A percentile compares a stretch with the other conserved stretches of the same genome.
Conservation (phyloP, 2,888 invertebrate species). For the Papilio elwesi region DNA sequence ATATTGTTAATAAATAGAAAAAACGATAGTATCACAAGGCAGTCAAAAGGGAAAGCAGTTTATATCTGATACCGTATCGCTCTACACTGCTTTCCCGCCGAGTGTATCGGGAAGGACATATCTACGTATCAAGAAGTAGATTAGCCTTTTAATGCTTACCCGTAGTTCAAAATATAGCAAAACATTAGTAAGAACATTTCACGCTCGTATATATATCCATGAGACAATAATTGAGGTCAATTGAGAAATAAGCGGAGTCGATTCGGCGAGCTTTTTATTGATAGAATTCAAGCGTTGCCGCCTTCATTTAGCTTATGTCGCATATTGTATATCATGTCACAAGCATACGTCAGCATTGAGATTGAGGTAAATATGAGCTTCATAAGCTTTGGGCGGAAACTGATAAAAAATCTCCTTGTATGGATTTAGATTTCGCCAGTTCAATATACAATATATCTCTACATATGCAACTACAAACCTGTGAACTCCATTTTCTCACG, state of each 20-base stretch:
- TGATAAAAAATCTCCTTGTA: conserved; percentile 2
- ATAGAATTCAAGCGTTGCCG: conserved; percentile 26
- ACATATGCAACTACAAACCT: background rate
- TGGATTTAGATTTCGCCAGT: background rate
- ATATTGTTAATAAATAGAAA: too few species aligned
- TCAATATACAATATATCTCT: background rate
- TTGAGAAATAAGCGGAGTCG: conserved; percentile 30
- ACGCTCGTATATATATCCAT: conserved; percentile 17
- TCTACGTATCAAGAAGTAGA: background rate
- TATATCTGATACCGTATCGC: too few species aligned
- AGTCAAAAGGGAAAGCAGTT: too few species aligned
- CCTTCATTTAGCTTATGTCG: conserved; percentile 4
- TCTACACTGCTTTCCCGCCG: too few species aligned
- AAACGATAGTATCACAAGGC: too few species aligned
- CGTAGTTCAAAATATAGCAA: background rate
- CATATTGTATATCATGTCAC: background rate
- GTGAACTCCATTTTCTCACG: conserved; percentile 1
- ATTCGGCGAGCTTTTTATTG: conserved; percentile 32
- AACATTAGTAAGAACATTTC: background rate
- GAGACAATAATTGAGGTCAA: conserved; percentile 37
- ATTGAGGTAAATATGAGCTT: too few species aligned
- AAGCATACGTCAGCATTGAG: background rate
- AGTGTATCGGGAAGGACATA: too few species aligned
- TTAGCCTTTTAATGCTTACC: background rate
- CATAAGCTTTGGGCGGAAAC: background rate